phyloP scores from a whole-genome alignment of 1,140 invertebrate genomes.

The Meteorus sp. region DNA sequence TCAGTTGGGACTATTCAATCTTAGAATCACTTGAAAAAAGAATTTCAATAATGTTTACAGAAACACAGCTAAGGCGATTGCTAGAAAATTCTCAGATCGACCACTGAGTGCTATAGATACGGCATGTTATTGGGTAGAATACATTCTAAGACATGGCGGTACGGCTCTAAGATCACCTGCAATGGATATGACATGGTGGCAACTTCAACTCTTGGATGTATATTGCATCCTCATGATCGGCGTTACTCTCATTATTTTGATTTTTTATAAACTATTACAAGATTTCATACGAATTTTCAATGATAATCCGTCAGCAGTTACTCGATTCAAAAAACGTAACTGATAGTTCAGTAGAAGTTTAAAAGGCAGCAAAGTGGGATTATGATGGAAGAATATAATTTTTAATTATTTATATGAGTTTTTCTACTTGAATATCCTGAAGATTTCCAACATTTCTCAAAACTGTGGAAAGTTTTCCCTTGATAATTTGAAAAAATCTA shows the following conservation, averaged over 20 bases:
- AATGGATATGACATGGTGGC: slow-evolving; percentile 54
- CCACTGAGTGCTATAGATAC: slow-evolving; percentile 59
- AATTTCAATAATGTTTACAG: slow-evolving; percentile 27
- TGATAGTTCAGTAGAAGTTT: too few species aligned
- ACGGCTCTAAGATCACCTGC: slow-evolving; percentile 51
- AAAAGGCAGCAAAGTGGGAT: too few species aligned
- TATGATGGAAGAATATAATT: too few species aligned
- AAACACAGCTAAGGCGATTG: slow-evolving; percentile 30
- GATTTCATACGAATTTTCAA: too few species aligned
- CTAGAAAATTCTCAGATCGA: slow-evolving; percentile 42
- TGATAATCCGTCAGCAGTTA: too few species aligned
- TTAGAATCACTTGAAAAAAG: neutral
- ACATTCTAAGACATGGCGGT: slow-evolving; percentile 60
- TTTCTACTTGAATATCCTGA: too few species aligned
- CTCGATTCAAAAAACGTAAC: too few species aligned
- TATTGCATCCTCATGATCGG: neutral
- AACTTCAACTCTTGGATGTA: slow-evolving; percentile 55
- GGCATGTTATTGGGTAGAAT: slow-evolving; percentile 65
- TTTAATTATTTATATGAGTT: too few species aligned
- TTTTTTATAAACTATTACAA: too few species aligned
- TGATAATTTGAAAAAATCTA: too few species aligned
- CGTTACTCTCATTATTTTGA: neutral
- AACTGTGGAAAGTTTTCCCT: too few species aligned
- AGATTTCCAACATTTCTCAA: too few species aligned
- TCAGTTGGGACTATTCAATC: neutral